Conservation (phyloP, 2,888 invertebrate species). For the Drosophila diplacantha region DNA sequence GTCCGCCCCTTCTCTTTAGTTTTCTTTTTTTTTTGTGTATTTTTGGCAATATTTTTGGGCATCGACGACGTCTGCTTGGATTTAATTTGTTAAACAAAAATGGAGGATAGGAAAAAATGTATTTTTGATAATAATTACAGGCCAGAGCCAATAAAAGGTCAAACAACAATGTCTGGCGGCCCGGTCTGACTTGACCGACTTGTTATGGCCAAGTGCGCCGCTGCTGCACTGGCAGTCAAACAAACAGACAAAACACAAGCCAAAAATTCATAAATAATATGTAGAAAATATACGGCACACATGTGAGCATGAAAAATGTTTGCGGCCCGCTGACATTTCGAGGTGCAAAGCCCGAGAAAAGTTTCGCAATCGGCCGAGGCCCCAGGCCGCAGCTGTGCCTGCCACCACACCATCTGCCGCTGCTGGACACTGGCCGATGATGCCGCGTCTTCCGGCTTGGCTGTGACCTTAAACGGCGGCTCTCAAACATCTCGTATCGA, state of each 20-base stretch:
- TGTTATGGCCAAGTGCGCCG: constrained; percentile 72
- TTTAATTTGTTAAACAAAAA: constrained; percentile 64
- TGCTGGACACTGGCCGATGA: constrained; percentile 24
- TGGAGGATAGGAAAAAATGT: constrained; percentile 44
- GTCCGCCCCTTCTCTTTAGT: constrained; percentile 30
- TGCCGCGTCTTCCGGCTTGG: constrained; percentile 62
- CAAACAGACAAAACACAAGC: constrained; percentile 38
- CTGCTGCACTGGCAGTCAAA: constrained; percentile 25
- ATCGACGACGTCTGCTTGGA: constrained; percentile 49
- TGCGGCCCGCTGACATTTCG: constrained; percentile 67
- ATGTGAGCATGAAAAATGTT: constrained; percentile 50
- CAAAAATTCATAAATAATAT: constrained; percentile 69
- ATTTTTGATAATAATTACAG: constrained; percentile 68
- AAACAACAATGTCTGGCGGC: constrained; percentile 63
- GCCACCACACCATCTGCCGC: not conserved
- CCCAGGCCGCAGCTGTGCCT: constrained; percentile 45
- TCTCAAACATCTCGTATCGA: constrained; percentile 43
- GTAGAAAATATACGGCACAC: constrained; percentile 42
- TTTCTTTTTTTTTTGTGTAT: constrained; percentile 8
- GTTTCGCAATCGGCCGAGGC: constrained; percentile 56
- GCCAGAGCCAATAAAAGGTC: constrained; percentile 62
- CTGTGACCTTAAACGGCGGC: constrained; percentile 63
- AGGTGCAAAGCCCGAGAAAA: constrained; percentile 62
- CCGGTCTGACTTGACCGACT: constrained; percentile 65
- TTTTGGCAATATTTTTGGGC: constrained; percentile 49